Conservation (phyloP, 2,113 vertebrate species). For the Hypocryptadius cinnamomeus region DNA sequence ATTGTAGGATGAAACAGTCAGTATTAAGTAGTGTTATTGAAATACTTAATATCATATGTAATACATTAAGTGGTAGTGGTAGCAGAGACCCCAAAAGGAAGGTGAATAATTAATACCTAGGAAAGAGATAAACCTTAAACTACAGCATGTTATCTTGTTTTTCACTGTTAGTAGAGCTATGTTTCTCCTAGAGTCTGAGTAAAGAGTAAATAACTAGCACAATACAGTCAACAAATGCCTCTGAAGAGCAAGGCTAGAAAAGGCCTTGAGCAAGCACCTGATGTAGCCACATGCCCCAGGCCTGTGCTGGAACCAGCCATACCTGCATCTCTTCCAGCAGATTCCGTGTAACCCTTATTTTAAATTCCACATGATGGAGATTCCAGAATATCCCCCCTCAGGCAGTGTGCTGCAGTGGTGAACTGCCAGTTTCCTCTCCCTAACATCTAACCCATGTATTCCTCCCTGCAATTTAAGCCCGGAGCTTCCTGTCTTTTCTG, state of each 20-base stretch:
- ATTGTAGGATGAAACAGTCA: background rate
- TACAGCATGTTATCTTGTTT: background rate
- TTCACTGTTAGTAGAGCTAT: background rate
- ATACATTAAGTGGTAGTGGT: background rate
- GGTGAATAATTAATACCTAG: background rate
- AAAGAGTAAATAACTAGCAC: background rate
- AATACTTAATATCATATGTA: background rate
- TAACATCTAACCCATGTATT: background rate
- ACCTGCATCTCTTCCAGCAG: background rate
- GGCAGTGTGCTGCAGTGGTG: background rate
- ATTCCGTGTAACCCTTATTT: background rate
- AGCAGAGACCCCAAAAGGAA: background rate
- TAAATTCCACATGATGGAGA: background rate
- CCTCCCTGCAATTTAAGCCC: background rate
- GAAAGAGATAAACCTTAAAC: background rate
- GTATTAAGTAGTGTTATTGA: background rate
- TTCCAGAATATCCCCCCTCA: background rate
- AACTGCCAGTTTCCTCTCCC: background rate
- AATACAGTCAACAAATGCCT: background rate
- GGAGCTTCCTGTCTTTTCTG: background rate
- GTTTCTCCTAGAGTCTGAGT: background rate
- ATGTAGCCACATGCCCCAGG: background rate
- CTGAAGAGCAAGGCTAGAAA: background rate
- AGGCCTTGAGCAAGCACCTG: background rate
- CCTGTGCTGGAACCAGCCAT: background rate